phyloP scores from a whole-genome alignment of 2,113 vertebrate genomes.

The Halcyon malimbica region DNA sequence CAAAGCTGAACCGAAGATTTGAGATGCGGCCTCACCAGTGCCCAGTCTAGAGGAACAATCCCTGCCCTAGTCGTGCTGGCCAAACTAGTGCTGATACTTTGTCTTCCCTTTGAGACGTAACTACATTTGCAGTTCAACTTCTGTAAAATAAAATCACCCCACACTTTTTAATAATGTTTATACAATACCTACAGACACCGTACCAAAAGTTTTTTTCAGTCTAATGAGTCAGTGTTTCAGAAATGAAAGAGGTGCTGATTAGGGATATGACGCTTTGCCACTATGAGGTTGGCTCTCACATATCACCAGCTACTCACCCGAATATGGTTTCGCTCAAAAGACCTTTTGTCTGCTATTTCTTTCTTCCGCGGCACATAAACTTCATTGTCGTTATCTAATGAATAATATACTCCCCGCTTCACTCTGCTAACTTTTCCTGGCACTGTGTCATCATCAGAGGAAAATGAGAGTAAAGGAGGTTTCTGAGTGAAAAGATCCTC shows the following conservation, averaged over 20 bases:
- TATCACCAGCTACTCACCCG: conserved; percentile 59
- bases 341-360: neutral
- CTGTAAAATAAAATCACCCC: neutral
- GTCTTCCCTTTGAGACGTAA: neutral
- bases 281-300: neutral
- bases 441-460: neutral
- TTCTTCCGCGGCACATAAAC: conserved; percentile 53
- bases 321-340: conserved; percentile 28
- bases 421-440: neutral
- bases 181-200: neutral
- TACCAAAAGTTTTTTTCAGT: neutral
- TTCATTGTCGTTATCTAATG: conserved; percentile 47
- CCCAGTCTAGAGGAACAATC: too few species aligned
- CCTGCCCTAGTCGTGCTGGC: too few species aligned
- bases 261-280: neutral
- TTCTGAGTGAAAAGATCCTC: neutral
- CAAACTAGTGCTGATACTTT: too few species aligned
- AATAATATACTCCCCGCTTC: neutral
- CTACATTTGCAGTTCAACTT: neutral
- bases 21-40: too few species aligned
- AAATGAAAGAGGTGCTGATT: neutral
- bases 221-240: neutral
- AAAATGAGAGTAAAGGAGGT: neutral
- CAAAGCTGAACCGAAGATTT: too few species aligned
- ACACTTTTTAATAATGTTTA: neutral